phyloP scores from a whole-genome alignment of 1,140 invertebrate genomes.

The Meloidogyne hapla region DNA sequence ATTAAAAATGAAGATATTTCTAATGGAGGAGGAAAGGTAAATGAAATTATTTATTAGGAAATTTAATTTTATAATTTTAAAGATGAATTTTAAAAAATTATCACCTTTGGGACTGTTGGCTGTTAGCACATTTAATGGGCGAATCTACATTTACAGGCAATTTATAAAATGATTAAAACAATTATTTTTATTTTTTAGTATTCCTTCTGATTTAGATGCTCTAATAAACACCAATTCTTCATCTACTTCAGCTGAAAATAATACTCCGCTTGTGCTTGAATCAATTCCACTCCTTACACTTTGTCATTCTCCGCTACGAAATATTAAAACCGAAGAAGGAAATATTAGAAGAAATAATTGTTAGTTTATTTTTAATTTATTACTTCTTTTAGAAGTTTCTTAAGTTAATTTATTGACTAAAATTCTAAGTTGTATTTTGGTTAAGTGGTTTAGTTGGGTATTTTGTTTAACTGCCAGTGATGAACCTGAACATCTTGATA shows the following conservation, averaged over 20 bases:
- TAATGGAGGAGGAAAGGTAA: neutral
- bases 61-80: too few species aligned
- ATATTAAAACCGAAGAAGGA: neutral
- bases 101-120: neutral
- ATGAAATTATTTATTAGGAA: too few species aligned
- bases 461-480: constrained; percentile 1
- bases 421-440: neutral
- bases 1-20: neutral
- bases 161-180: neutral
- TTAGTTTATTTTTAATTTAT: neutral
- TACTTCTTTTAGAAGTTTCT: neutral
- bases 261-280: constrained; percentile 11
- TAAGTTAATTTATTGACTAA: neutral
- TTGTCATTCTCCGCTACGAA: neutral
- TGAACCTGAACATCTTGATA: neutral
- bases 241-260: neutral
- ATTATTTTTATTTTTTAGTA: neutral
- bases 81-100: neutral
- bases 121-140: constrained; percentile 7
- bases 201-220: constrained; percentile 17
- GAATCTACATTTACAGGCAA: constrained; percentile 18
- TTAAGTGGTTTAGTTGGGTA: neutral
- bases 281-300: constrained; percentile 11
- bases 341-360: neutral
- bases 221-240: neutral